Evolutionary conservation across 64 coral and sea anemone species (phyloP).

Genomic region (Porites lutea): DNA sequence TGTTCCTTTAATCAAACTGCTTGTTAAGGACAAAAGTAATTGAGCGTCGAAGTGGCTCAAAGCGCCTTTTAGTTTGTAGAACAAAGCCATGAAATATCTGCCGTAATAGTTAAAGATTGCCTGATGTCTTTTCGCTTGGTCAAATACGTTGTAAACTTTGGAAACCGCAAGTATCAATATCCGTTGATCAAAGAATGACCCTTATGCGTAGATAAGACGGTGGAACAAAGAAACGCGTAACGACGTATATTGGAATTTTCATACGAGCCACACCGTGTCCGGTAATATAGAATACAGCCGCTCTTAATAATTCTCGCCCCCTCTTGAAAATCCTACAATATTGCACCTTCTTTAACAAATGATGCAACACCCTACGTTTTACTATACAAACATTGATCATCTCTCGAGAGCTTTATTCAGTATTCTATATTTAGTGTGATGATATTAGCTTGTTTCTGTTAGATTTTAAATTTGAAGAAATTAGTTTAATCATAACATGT

Average conservation of each 20-base stretch:
- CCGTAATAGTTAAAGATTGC: neutral
- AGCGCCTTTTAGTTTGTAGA: neutral
- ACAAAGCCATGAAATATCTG: neutral
- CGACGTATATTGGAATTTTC: neutral
- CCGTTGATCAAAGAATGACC: neutral
- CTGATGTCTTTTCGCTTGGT: neutral
- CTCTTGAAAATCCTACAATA: neutral
- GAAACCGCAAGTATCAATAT: conserved; percentile 5
- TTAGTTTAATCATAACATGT: neutral
- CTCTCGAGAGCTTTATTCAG: conserved; percentile 4
- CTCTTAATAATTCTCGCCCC: conserved; percentile 7
- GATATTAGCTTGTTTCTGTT: neutral
- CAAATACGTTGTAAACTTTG: neutral
- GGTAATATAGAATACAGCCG: neutral
- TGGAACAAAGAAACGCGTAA: conserved; percentile 1
- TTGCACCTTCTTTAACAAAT: neutral
- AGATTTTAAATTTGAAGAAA: conserved; percentile 21
- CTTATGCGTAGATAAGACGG: neutral
- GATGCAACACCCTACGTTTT: neutral
- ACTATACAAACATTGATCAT: conserved; percentile 32
- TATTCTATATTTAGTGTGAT: conserved; percentile 29
- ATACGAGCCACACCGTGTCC: neutral
- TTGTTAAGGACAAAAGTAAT: neutral
- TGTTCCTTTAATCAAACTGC: too few relatives aligned
- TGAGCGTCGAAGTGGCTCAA: neutral